These are phyloP conservation scores for Hydropotes inermis DNA, from an alignment of 2,113 vertebrate species.

Conservation along the genomic window DNA sequence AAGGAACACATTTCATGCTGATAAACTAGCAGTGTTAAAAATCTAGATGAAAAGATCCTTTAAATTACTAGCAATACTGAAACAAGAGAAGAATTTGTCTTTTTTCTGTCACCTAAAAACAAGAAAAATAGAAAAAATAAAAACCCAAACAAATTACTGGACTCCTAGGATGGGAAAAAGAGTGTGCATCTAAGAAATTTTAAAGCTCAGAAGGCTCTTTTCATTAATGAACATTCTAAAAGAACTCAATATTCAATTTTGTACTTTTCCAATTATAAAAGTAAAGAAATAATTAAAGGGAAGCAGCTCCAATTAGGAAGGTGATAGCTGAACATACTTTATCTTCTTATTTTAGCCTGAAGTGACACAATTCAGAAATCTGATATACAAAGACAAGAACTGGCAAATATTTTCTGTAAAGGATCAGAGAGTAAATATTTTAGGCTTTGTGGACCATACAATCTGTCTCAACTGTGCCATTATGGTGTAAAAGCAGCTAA, in stretches of 20 bases:
- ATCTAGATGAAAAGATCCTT: not conserved
- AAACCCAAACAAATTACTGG: not conserved
- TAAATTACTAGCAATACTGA: conserved; percentile 14
- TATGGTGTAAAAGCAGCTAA: not conserved
- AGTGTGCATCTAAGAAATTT: not conserved
- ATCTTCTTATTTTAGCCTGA: not conserved
- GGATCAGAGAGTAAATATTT: not conserved
- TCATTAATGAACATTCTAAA: not conserved
- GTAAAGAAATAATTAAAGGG: not conserved
- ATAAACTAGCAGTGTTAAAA: not conserved
- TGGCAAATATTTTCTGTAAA: not conserved
- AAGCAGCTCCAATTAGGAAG: not conserved
- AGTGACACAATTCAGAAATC: conserved; percentile 35
- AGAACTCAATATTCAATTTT: not conserved
- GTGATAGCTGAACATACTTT: not conserved
- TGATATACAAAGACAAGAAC: not conserved
- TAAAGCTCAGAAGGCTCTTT: not conserved
- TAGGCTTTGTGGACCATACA: not conserved
- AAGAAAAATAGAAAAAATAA: not conserved
- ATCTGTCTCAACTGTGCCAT: not conserved
- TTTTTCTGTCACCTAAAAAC: not conserved
- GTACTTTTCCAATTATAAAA: not conserved
- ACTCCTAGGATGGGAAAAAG: not conserved
- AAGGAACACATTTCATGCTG: not conserved
- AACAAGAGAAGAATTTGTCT: not conserved